Percentiles rank a stretch among this genome's conserved stretches.
phyloP scores from a whole-genome alignment of 2,888 invertebrate genomes.

The Thereva nobilitata region DNA sequence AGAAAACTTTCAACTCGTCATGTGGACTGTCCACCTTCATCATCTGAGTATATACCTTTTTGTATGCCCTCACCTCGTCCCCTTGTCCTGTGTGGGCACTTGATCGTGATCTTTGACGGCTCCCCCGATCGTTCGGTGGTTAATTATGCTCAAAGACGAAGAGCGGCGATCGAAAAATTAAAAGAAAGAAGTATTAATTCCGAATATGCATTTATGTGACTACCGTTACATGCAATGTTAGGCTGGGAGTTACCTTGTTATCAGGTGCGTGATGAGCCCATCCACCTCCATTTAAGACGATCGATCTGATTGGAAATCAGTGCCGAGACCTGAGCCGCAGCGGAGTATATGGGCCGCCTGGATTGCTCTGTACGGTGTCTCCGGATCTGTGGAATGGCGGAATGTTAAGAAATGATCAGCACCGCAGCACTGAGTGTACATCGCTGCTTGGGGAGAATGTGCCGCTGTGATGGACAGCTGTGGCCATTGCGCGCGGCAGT shows the following conservation, averaged over 20 bases:
- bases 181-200: conserved; percentile 11
- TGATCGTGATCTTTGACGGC: conserved; percentile 31
- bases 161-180: conserved; percentile 9
- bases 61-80: background rate
- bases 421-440: conserved; percentile 1
- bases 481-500: conserved; percentile 10
- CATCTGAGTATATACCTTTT: conserved; percentile 9
- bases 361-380: conserved; percentile 22
- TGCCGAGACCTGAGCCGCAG: conserved; percentile 12
- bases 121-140: background rate
- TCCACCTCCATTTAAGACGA: conserved; percentile 28
- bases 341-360: conserved; percentile 30
- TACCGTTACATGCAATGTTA: conserved; percentile 13
- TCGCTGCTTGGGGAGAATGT: conserved; percentile 5
- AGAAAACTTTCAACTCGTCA: conserved; percentile 28
- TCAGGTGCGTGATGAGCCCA: conserved; percentile 6
- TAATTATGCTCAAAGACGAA: conserved; percentile 19
- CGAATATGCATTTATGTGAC: conserved; percentile 22
- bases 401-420: conserved; percentile 13
- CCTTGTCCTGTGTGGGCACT: background rate
- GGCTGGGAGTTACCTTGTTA: conserved; percentile 9
- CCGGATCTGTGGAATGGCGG: conserved; percentile 17
- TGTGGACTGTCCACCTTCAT: conserved; percentile 29
- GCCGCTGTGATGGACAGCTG: conserved; percentile 13
- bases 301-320: conserved; percentile 39